A percentile compares a stretch with the other conserved stretches of the same genome.
These are phyloP conservation scores for Drosophila siamana DNA, from an alignment of 2,888 invertebrate genomes.

Conservation along the genomic window DNA sequence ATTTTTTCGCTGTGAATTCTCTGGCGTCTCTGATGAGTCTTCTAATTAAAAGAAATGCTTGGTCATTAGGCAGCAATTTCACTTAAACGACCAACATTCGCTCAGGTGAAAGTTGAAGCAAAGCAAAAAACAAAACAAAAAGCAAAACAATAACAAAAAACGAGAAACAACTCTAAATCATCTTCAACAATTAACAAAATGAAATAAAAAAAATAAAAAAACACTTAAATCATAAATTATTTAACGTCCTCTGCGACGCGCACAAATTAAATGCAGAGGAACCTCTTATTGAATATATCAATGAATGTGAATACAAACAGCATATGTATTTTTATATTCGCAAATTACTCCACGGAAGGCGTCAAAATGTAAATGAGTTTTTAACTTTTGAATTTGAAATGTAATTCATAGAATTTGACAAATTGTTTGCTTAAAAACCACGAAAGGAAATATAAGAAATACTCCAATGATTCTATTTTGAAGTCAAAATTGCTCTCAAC, in stretches of 20 bases:
- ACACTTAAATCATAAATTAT: conserved; percentile 61
- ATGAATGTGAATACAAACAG: conserved; percentile 12
- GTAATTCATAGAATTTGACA: conserved; percentile 20
- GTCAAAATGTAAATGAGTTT: conserved; percentile 23
- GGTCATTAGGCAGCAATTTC: conserved; percentile 77
- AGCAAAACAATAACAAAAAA: conserved; percentile 9
- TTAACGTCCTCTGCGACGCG: conserved; percentile 51
- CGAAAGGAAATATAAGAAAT: conserved; percentile 7
- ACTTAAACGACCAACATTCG: conserved; percentile 59
- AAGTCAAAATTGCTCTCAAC: conserved; percentile 25
- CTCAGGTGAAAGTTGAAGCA: conserved; percentile 69
- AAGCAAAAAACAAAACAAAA: conserved; percentile 38
- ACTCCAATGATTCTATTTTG: not conserved
- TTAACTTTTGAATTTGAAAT: conserved; percentile 16
- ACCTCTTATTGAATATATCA: conserved; percentile 26
- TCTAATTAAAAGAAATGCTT: conserved; percentile 76
- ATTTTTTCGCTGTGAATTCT: conserved; percentile 39
- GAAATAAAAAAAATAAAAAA: conserved; percentile 27
- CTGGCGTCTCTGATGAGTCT: conserved; percentile 57
- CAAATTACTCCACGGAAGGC: conserved; percentile 41
- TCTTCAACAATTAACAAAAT: conserved; percentile 61
- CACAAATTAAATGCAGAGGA: conserved; percentile 43
- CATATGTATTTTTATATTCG: conserved; percentile 21
- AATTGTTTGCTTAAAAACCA: conserved; percentile 13
- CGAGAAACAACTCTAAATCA: conserved; percentile 51